phyloP scores from a whole-genome alignment of 35 echinoderm and acorn worm genomes.

The Heliocidaris erythrogramma region DNA sequence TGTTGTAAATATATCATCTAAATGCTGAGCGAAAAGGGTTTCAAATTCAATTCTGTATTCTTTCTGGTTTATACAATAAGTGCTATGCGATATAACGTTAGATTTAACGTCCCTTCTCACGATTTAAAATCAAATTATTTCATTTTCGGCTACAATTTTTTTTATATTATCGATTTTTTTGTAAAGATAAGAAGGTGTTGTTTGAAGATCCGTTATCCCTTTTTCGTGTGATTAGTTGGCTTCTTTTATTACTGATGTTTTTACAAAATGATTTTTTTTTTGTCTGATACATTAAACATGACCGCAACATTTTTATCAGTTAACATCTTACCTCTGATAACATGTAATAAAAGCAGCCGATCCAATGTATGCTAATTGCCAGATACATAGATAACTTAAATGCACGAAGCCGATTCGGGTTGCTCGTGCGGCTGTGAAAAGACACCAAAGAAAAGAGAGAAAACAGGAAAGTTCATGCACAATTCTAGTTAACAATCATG shows the following conservation, averaged over 20 bases:
- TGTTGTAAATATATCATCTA: too few species aligned
- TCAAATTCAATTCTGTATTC: too few species aligned
- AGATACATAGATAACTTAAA: constrained; percentile 87
- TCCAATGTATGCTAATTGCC: constrained; percentile 91
- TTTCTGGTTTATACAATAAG: too few species aligned
- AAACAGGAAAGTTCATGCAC: background rate
- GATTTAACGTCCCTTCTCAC: too few species aligned
- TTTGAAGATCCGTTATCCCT: too few species aligned
- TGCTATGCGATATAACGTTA: too few species aligned
- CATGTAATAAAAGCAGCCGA: constrained; percentile 95
- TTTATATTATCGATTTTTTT: background rate
- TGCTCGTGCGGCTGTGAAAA: constrained; percentile 84
- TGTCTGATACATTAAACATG: background rate
- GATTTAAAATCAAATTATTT: background rate
- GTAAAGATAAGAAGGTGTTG: background rate
- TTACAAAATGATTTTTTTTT: background rate
- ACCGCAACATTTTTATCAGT: background rate
- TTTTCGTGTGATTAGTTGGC: too few species aligned
- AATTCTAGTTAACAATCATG: too few species aligned
- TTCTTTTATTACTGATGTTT: background rate
- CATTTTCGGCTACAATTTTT: background rate
- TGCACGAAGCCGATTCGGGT: constrained; percentile 88
- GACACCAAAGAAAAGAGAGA: background rate
- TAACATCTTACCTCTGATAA: constrained; percentile 71
- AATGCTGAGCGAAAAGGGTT: too few species aligned